Evolutionary conservation across 1,140 invertebrate species (phyloP).

Genomic region (Listronotus bonariensis): DNA sequence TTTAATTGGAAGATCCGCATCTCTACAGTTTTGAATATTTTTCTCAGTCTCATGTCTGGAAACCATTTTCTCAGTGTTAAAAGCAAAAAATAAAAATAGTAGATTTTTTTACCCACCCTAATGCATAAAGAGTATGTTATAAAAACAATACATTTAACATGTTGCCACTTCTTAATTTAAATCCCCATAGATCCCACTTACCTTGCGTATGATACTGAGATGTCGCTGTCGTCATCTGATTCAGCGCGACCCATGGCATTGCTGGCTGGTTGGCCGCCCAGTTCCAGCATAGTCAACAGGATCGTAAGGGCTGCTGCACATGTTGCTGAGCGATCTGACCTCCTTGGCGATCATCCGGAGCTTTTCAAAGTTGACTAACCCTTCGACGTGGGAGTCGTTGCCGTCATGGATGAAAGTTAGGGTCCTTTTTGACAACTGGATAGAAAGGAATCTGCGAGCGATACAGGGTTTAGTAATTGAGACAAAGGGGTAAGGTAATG

Average conservation of each 20-base stretch:
- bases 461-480: too few species aligned
- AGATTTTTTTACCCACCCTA: too few species aligned
- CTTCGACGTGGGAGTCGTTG: conserved; percentile 93
- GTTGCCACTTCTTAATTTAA: too few species aligned
- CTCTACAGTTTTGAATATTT: too few species aligned
- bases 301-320: conserved; percentile 95
- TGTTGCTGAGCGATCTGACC: conserved; percentile 89
- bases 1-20: too few species aligned
- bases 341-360: conserved; percentile 98
- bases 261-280: conserved; percentile 83
- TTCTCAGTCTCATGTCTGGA: too few species aligned
- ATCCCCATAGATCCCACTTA: conserved; percentile 15
- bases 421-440: conserved; percentile 95
- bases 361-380: conserved; percentile 97
- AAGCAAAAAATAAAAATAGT: too few species aligned
- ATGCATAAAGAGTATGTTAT: too few species aligned
- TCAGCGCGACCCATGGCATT: conserved; percentile 87
- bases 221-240: conserved; percentile 78
- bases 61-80: too few species aligned
- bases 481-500: too few species aligned
- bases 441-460: conserved; percentile 86
- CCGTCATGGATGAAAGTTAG: conserved; percentile 97
- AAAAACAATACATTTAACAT: too few species aligned
- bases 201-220: conserved; percentile 53
- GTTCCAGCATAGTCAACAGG: conserved; percentile 81